Evolutionary conservation across 2,797 vertebrate species (phyloP).

Genomic region (Mareca penelope): DNA sequence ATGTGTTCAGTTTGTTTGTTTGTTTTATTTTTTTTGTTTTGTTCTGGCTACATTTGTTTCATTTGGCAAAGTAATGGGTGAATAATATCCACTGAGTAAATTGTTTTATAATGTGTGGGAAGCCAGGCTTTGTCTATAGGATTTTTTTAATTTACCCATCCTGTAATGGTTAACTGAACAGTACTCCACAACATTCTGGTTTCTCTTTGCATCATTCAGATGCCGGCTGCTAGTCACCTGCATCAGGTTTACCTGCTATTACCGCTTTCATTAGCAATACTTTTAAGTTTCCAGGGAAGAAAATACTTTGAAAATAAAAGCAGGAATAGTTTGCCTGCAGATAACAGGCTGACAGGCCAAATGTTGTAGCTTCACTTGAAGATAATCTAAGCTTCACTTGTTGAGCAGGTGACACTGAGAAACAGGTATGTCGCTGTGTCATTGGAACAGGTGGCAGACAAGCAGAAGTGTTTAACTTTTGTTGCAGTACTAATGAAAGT

Average conservation of each 20-base stretch:
- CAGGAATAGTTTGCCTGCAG: background rate
- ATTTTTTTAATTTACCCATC: background rate
- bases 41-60: background rate
- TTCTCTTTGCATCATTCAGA: background rate
- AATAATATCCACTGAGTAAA: background rate
- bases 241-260: background rate
- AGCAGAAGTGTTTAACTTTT: background rate
- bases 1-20: background rate
- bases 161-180: background rate
- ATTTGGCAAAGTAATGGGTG: background rate
- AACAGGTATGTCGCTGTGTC: background rate
- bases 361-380: background rate
- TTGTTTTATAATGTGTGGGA: background rate
- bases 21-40: background rate
- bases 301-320: background rate
- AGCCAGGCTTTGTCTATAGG: background rate
- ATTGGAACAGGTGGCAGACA: background rate
- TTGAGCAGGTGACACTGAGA: background rate
- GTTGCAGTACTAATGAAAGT: background rate
- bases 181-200: background rate
- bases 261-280: background rate
- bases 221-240: background rate
- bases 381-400: background rate
- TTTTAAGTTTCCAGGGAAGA: background rate
- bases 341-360: background rate